Percentiles rank a stretch among this genome's conserved stretches.
phyloP scores from a whole-genome alignment of 1,140 invertebrate species.

The Zophobas atratus region DNA sequence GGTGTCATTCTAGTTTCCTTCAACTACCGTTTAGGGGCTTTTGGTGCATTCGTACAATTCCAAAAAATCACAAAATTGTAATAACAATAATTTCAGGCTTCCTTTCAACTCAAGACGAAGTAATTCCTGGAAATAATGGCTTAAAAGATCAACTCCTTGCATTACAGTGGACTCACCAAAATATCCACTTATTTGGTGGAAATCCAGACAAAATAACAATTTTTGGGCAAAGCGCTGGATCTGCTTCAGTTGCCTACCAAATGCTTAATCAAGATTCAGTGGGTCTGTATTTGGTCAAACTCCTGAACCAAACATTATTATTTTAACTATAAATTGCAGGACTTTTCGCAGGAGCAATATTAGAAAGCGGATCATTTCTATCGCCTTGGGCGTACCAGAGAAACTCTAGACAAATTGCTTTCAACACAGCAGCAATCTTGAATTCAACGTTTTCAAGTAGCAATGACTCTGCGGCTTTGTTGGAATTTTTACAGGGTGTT shows the following conservation, averaged over 20 bases:
- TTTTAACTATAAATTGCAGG: conserved; percentile 13
- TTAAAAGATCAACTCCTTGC: conserved; percentile 57
- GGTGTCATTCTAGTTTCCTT: conserved; percentile 74
- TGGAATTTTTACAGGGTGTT: conserved; percentile 34
- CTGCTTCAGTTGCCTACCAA: conserved; percentile 66
- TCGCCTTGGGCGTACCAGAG: conserved; percentile 44
- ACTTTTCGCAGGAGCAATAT: conserved; percentile 50
- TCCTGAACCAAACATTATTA: background rate
- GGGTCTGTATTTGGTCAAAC: background rate
- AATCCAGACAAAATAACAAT: conserved; percentile 70
- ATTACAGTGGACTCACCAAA: conserved; percentile 69
- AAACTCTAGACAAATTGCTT: conserved; percentile 38
- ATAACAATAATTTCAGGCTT: conserved; percentile 20
- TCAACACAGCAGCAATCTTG: conserved; percentile 26
- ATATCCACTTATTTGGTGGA: conserved; percentile 69
- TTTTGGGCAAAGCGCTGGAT: conserved; percentile 70
- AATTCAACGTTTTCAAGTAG: conserved; percentile 39
- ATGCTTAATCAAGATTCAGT: conserved; percentile 49
- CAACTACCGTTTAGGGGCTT: conserved; percentile 71
- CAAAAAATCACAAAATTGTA: background rate
- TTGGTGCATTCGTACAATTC: conserved; percentile 19
- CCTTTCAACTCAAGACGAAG: conserved; percentile 40
- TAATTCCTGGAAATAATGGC: conserved; percentile 49
- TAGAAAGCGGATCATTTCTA: conserved; percentile 45
- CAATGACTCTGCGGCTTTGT: conserved; percentile 31